Evolutionary conservation across 1,140 invertebrate genomes (phyloP).

Genomic region (Dendrolimus punctatus): DNA sequence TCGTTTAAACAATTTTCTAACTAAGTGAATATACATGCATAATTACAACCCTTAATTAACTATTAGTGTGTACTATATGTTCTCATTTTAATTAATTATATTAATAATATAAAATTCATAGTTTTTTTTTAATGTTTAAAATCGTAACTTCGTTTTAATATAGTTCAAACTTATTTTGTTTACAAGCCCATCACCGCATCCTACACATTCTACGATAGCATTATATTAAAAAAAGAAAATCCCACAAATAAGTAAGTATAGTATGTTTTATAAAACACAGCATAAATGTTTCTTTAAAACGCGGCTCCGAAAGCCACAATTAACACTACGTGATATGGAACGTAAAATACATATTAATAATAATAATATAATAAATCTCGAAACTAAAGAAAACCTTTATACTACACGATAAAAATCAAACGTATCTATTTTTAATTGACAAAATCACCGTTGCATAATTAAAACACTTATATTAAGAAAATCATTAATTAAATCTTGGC

Average conservation of each 20-base stretch:
- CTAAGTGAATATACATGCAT: slow-evolving; percentile 51
- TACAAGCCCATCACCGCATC: slow-evolving; percentile 48
- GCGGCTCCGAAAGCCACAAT: slow-evolving; percentile 10
- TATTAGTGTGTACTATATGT: slow-evolving; percentile 47
- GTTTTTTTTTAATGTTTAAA: slow-evolving; percentile 25
- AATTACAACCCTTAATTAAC: slow-evolving; percentile 29
- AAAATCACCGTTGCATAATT: slow-evolving; percentile 42
- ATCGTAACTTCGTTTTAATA: slow-evolving; percentile 26
- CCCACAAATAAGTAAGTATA: slow-evolving; percentile 38
- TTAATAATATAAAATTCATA: slow-evolving; percentile 34
- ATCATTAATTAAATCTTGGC: no score
- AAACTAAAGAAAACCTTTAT: slow-evolving; percentile 37
- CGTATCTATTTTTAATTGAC: slow-evolving; percentile 49
- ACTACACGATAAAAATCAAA: slow-evolving; percentile 24
- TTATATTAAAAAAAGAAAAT: slow-evolving; percentile 34
- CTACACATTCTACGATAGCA: slow-evolving; percentile 19
- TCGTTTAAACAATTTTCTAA: slow-evolving; percentile 46
- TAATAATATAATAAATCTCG: slow-evolving; percentile 18
- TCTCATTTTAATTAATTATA: neutral
- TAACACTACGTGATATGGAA: slow-evolving; percentile 54
- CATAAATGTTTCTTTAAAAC: slow-evolving; percentile 28
- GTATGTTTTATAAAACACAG: slow-evolving; percentile 47
- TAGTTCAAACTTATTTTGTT: slow-evolving; percentile 46
- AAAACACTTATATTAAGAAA: no score
- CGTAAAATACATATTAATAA: slow-evolving; percentile 28